Conservation (phyloP, 2,888 invertebrate species). For the Melangyna quadrimaculata region DNA sequence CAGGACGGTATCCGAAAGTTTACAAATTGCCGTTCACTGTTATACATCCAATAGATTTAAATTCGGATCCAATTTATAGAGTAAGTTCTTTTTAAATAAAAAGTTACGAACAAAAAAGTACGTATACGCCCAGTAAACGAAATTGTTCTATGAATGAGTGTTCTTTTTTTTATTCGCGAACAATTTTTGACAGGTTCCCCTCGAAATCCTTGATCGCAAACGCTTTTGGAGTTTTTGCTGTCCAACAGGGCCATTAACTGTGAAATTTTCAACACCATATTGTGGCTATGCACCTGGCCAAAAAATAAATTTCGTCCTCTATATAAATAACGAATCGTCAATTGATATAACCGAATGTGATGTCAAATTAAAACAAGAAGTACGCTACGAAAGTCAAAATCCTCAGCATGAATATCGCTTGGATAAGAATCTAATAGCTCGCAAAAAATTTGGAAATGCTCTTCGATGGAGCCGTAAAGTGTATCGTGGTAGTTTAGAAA, state of each 20-base stretch:
- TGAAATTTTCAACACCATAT: slow-evolving; percentile 83
- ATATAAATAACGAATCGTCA: slow-evolving; percentile 89
- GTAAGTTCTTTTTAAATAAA: slow-evolving; percentile 80
- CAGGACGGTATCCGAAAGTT: slow-evolving; percentile 92
- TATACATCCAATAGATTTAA: slow-evolving; percentile 90
- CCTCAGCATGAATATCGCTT: slow-evolving; percentile 80
- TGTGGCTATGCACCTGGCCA: slow-evolving; percentile 90
- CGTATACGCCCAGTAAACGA: not conserved
- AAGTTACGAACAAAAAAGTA: not conserved
- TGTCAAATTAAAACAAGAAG: slow-evolving; percentile 86
- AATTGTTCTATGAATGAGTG: not conserved
- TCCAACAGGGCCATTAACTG: slow-evolving; percentile 79
- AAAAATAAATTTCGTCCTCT: slow-evolving; percentile 86
- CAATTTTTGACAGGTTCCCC: slow-evolving; percentile 75
- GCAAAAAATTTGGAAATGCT: slow-evolving; percentile 83
- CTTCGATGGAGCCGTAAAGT: slow-evolving; percentile 84
- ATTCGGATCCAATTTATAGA: slow-evolving; percentile 86
- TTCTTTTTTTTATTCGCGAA: not conserved
- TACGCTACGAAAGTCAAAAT: slow-evolving; percentile 79
- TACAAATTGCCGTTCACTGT: slow-evolving; percentile 91
- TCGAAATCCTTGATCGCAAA: slow-evolving; percentile 79
- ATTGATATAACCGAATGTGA: slow-evolving; percentile 85
- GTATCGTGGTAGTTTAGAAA: slow-evolving; percentile 85
- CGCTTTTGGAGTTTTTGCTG: slow-evolving; percentile 81
- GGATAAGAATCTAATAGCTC: slow-evolving; percentile 79